phyloP scores from a whole-genome alignment of 1,140 invertebrate species.

The Nephila pilipes region DNA sequence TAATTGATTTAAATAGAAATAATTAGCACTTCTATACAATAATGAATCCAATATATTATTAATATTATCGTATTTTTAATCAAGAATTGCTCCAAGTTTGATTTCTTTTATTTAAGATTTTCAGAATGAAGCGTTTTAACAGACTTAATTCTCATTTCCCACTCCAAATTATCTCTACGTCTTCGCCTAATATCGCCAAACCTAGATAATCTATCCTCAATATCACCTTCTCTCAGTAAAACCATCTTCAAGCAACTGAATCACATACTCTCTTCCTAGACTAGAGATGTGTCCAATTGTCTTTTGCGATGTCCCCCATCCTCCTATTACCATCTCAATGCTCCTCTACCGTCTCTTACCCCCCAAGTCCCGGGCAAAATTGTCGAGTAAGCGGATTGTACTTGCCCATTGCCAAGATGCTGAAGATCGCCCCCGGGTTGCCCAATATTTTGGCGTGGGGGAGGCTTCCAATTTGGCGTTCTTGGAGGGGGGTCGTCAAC shows the following conservation, averaged over 20 bases:
- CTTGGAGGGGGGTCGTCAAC: not conserved
- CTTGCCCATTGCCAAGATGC: conserved; percentile 70
- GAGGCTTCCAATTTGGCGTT: not conserved
- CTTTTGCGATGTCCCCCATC: not conserved
- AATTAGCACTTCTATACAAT: too few relatives aligned
- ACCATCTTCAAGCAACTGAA: conserved; percentile 22
- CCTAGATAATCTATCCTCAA: not conserved
- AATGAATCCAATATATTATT: too few relatives aligned
- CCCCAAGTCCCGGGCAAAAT: not conserved
- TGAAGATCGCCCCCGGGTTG: conserved; percentile 40
- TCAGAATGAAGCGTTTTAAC: too few relatives aligned
- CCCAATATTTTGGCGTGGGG: conserved; percentile 1
- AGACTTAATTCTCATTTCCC: not conserved
- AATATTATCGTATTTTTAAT: too few relatives aligned
- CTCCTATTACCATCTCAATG: conserved; percentile 6
- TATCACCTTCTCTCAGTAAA: not conserved
- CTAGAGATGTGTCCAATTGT: conserved; percentile 5
- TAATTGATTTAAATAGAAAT: too few relatives aligned
- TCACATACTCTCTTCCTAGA: not conserved
- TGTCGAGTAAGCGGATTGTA: conserved; percentile 60
- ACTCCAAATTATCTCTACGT: not conserved
- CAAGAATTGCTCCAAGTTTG: too few relatives aligned
- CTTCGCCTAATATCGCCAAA: not conserved
- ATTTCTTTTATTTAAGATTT: too few relatives aligned
- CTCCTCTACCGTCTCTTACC: not conserved